Base-by-base conservation (phyloP, 2,113 vertebrate genomes). In the Gambusia affinis region DNA sequence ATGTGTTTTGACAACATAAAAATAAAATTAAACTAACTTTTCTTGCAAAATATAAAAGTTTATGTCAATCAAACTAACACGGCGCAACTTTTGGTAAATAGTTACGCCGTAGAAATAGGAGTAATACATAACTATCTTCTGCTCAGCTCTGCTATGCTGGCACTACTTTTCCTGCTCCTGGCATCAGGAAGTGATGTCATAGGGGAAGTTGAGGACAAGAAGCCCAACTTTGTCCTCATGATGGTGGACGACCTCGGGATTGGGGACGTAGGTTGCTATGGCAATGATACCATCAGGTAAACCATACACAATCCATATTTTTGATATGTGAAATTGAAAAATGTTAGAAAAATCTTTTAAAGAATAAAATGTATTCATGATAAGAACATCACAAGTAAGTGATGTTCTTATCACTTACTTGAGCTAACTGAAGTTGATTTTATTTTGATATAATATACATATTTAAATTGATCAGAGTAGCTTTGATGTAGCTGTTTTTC, bases 221-320 rank as follows among this genome's bases (percentile, higher is more conserved):
- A 76, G 82, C 97, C 96, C 17, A 97, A 95, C 79, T 88, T 97
- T 82, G 90, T 97, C 27, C 83, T 97, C 33, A 93, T 97, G 39
- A 91, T 97, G 92, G 95, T 87, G 4, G 96, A 97, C 73, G 96
- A 97, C 81, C 87, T 97, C 66, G 97, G 96, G 19, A 95, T 97
- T 14, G 96, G 96, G 35, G 96, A 97, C 68, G 15, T 97, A 10
- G 96, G 96, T 5, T 97, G 96, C 76, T 97, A 95, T 31, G 95
- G 96, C 17, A 98, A 97, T 31, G 73, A 93, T 64, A 97, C 95
- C 27, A 88, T 97, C 78, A 96, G 95, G 96, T 88, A 51, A 76
- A 76, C 64, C 7, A 8, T 42, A 31, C 44, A 62, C 60, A 57
- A 10, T n/a, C 47, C 22, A 54, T 19, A 19, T 54, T 54, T 54